A percentile compares a stretch with the other conserved stretches of the same genome.
phyloP scores from a whole-genome alignment of 2,113 vertebrate genomes.

The Antechinus stuartii region DNA sequence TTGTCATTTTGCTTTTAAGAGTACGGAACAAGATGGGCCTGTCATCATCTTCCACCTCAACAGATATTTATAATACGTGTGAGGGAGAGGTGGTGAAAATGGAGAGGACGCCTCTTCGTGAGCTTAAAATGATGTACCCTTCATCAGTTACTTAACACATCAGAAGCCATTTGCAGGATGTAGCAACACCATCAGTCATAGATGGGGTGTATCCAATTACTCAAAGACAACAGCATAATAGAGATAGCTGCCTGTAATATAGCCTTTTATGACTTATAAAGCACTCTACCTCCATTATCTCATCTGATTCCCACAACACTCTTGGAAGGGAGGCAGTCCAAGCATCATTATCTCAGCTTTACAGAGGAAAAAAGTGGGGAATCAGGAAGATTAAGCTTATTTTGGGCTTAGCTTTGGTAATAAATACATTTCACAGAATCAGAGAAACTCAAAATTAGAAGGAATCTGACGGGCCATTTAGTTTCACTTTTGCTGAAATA shows the following conservation, averaged over 20 bases:
- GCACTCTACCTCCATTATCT: not conserved
- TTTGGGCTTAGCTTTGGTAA: not conserved
- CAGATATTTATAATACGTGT: not conserved
- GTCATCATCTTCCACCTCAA: not conserved
- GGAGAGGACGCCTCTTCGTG: not conserved
- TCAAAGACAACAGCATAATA: not conserved
- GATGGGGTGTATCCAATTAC: constrained; percentile 3
- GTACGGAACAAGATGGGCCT: not conserved
- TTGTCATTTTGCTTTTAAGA: not conserved
- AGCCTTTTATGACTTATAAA: not conserved
- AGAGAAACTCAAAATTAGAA: not conserved
- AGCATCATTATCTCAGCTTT: not conserved
- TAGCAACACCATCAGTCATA: not conserved
- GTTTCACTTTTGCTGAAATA: not conserved
- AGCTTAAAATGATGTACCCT: not conserved
- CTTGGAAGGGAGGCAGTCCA: not conserved
- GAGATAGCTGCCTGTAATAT: not conserved
- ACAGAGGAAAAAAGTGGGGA: not conserved
- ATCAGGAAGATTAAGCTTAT: not conserved
- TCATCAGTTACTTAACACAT: constrained; percentile 4
- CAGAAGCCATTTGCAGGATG: not conserved
- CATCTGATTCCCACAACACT: not conserved
- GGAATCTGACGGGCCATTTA: not conserved
- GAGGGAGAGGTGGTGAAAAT: not conserved
- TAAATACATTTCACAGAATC: not conserved